Evolutionary conservation across 2,888 invertebrate species (phyloP).

Genomic region (Temnothorax rugatulus): DNA sequence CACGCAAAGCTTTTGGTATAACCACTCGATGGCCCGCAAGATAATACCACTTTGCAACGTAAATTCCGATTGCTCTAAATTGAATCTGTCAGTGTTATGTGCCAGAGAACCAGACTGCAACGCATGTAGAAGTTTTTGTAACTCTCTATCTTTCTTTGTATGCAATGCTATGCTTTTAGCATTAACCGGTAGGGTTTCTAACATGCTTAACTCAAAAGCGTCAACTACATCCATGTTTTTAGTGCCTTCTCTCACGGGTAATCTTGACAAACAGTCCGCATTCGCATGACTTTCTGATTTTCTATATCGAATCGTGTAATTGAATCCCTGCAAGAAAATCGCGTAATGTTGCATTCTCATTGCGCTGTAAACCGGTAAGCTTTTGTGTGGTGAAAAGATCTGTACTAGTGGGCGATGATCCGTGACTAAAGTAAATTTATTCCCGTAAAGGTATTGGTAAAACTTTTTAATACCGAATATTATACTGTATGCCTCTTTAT

Average conservation of each 20-base stretch:
- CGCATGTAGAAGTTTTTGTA: not conserved
- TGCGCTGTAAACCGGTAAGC: slow-evolving; percentile 59
- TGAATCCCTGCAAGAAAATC: slow-evolving; percentile 37
- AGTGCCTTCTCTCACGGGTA: not conserved
- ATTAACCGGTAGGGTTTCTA: too few species aligned
- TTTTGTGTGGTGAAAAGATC: slow-evolving; percentile 57
- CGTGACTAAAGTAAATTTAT: not conserved
- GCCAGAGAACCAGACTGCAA: too few species aligned
- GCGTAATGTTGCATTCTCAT: slow-evolving; percentile 58
- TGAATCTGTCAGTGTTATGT: not conserved
- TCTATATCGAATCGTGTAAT: slow-evolving; percentile 30
- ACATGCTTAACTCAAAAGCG: not conserved
- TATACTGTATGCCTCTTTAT: not conserved
- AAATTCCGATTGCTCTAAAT: not conserved
- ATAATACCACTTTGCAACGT: not conserved
- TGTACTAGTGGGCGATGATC: slow-evolving; percentile 5
- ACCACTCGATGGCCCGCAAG: not conserved
- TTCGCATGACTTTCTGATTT: slow-evolving; percentile 18
- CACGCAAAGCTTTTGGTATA: not conserved
- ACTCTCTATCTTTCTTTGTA: not conserved
- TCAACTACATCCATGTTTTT: not conserved
- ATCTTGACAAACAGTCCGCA: slow-evolving; percentile 13
- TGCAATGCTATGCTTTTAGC: not conserved
- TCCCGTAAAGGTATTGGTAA: not conserved
- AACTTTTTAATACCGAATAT: not conserved